Evolutionary conservation across 2,888 invertebrate species (phyloP), one percentile per base, ranked within the genome.

Genomic region (Parasteatoda lunata): DNA sequence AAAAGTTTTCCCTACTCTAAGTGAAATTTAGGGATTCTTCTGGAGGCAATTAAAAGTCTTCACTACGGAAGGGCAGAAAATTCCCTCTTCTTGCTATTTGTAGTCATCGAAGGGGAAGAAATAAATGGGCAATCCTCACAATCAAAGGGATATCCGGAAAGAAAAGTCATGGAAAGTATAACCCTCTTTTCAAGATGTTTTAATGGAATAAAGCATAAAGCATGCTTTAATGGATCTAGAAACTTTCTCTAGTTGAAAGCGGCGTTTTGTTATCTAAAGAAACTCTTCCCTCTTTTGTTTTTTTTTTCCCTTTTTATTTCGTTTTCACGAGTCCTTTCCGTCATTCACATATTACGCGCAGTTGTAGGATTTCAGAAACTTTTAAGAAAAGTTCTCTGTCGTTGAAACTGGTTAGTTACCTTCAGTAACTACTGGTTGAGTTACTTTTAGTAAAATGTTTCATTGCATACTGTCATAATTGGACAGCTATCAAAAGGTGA

Each of bases 191-290:
- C 77, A 54, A 52, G 52, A 59, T 82, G 82, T 82, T 82, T 72
- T 85, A 79, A 85, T 85, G 84, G 79, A 85, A 79, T 85, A 85
- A 85, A 76, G 84, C 79, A 79, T 66, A 79, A 79, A 64, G 79
- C 79, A 76, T 65, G 84, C 75, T 79, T 70, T 79, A 75, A 85
- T 85, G 84, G 84, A 79, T 51, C 69, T 75, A 79, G 72, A 66
- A 78, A 78, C 72, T 78, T 68, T 66, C 59, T 52, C 52, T 30
- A 72, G 49, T n/a, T 4, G 75, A 59, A 54, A 48, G 59, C 30
- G 30, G 76, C 51, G 76, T 77, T 85, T 85, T 79, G 70, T 79
- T 85, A 79, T 75, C 76, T 65, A 48, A 77, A 77, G 66, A 66
- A 59, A 64, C 30, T 30, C 30, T 70, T 65, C 52, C 52, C 59